phyloP scores from a whole-genome alignment of 2,888 invertebrate species.

The Caenorhabditis afra region DNA sequence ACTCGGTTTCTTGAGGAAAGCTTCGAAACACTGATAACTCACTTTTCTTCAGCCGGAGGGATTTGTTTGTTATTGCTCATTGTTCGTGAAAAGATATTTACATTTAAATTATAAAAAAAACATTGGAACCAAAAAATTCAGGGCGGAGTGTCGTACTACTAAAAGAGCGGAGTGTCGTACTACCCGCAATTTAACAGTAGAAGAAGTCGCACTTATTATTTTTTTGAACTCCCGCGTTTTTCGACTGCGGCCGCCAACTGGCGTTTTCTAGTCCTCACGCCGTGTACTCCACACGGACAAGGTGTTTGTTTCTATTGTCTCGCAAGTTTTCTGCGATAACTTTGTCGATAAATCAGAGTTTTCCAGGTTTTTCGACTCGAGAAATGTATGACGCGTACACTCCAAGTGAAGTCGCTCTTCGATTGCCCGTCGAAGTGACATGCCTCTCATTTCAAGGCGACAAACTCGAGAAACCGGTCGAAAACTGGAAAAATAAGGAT shows the following conservation, averaged over 20 bases:
- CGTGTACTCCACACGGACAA: conserved; percentile 27
- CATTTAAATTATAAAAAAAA: too few species aligned
- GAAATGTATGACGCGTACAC: conserved; percentile 77
- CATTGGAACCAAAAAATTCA: too few species aligned
- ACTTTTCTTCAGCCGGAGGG: too few species aligned
- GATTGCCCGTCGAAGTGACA: conserved; percentile 70
- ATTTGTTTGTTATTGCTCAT: too few species aligned
- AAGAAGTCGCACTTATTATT: background rate
- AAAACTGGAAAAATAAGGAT: conserved; percentile 57
- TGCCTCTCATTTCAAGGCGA: conserved; percentile 65
- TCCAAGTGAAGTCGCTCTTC: conserved; percentile 72
- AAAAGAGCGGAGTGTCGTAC: too few species aligned
- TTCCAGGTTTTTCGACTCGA: conserved; percentile 18
- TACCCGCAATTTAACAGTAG: too few species aligned
- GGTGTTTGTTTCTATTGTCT: background rate
- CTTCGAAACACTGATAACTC: too few species aligned
- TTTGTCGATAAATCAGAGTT: background rate
- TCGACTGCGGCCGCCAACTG: background rate
- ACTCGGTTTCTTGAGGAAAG: too few species aligned
- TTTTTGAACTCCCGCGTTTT: conserved; percentile 1
- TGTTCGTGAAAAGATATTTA: too few species aligned
- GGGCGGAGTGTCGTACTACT: too few species aligned
- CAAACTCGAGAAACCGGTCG: conserved; percentile 10
- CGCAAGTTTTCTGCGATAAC: background rate
- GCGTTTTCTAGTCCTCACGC: conserved; percentile 9